Evolutionary conservation across 2,797 vertebrate species (phyloP).

Genomic region (Onychomys arenicola): DNA sequence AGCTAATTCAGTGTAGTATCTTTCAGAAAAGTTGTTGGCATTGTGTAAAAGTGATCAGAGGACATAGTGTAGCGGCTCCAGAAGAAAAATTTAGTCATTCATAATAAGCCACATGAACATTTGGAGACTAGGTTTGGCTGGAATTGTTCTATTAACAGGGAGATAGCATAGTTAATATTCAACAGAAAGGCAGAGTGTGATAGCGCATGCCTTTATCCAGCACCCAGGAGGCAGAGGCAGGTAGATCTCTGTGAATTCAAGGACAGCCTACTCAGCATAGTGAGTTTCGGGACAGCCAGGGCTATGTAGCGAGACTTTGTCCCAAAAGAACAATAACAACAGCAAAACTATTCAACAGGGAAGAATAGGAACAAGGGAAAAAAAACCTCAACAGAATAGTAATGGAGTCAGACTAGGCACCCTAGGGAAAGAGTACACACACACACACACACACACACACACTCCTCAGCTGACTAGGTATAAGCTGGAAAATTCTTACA

Average conservation of each 20-base stretch:
- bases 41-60: conserved; percentile 15
- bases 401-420: neutral
- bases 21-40: neutral
- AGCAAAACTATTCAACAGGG: neutral
- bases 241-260: neutral
- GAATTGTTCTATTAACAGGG: neutral
- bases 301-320: neutral
- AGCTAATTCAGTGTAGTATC: neutral
- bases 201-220: neutral
- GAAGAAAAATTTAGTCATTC: conserved; percentile 27
- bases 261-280: neutral
- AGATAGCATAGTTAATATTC: conserved; percentile 33
- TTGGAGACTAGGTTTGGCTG: neutral
- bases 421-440: neutral
- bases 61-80: neutral
- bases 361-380: neutral
- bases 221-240: neutral
- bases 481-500: conserved; percentile 13
- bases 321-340: neutral
- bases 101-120: neutral
- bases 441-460: neutral
- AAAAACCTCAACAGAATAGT: neutral
- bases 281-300: neutral
- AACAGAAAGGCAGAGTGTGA: neutral
- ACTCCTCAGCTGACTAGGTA: neutral